Conservation (phyloP, 2,797 vertebrate genomes). For the Cuculus canorus region DNA sequence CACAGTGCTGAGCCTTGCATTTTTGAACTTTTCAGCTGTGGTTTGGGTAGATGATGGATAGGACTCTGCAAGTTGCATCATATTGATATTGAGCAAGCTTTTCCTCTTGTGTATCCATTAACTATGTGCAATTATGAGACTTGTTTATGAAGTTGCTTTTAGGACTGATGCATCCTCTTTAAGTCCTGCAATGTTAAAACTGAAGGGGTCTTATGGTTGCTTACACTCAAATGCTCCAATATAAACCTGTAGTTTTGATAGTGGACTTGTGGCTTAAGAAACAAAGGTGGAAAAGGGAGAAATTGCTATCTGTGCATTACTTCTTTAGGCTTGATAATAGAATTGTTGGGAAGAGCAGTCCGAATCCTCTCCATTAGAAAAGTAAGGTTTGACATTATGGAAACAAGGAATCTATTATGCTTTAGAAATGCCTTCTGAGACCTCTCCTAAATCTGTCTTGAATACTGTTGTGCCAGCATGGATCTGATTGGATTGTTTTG, state of each 20-base stretch:
- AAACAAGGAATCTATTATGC: neutral
- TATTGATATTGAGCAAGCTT: neutral
- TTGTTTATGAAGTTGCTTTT: neutral
- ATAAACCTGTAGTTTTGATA: neutral
- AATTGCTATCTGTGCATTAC: neutral
- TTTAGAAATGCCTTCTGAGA: neutral
- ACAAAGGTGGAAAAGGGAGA: neutral
- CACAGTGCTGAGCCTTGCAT: neutral
- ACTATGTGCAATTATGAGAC: neutral
- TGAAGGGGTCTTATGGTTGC: neutral
- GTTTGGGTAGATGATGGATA: neutral
- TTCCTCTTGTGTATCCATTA: neutral
- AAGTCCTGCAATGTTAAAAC: neutral
- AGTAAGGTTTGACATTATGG: neutral
- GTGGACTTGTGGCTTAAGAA: neutral
- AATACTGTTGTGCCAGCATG: fast-evolving
- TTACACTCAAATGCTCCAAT: neutral
- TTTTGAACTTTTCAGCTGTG: neutral
- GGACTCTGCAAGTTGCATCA: neutral
- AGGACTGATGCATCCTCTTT: neutral
- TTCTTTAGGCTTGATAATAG: neutral
- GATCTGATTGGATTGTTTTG: neutral
- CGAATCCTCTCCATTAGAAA: neutral
- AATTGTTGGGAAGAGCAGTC: neutral
- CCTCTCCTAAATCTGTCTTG: neutral